Base-by-base conservation (phyloP, 1,140 invertebrate genomes). In the Heliconius hewitsoni region DNA sequence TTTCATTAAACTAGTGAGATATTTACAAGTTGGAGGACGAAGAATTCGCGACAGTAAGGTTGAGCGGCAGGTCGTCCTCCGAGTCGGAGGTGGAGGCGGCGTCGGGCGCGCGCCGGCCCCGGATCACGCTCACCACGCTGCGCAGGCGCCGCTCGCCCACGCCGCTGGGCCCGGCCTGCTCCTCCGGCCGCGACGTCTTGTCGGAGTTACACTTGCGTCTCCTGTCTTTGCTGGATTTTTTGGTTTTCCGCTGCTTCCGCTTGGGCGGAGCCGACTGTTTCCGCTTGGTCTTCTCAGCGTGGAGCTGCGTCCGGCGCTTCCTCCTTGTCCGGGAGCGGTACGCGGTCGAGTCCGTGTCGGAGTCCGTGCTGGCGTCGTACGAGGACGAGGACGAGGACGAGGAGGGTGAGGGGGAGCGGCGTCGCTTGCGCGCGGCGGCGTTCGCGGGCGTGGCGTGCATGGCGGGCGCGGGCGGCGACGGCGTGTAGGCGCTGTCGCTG, bases 1-100 rank as follows among this genome's bases (percentile, higher is more conserved):
- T 77, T 52, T 55, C 71, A 66, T 81, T 74, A 76, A 16, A 72
- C 50, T 72, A 71, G 27, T 42, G 73, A 74, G 34, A 76, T 77
- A 77, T 66, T 78, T 70, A 73, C 71, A 70, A 11, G 6, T 50
- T 57, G 37, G 72, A 23, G 19, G 72, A 72, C 30, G 72, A 75
- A 27, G 76, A 57, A 30, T 52, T 90, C 16, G 85, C 82, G 74
- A 92, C 81, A 8, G 86, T 87, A 8, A 92, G 84, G 80, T 92
- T 92, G 3, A 92, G 83, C 8, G 89, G 90, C 30, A 92, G 75
- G 55, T 91, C 82, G 70, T 91, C 90, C 37, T 91, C 89, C 2
- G 88, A 87, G 73, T 90, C 89, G 1, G 89, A 85, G 30, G 79
- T 39, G 39, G 76, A 66, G 60, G 60, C 74, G 8, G 80, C 34